Evolutionary conservation across 2,888 invertebrate species (phyloP).

Genomic region (Hemistola chrysoprasaria): DNA sequence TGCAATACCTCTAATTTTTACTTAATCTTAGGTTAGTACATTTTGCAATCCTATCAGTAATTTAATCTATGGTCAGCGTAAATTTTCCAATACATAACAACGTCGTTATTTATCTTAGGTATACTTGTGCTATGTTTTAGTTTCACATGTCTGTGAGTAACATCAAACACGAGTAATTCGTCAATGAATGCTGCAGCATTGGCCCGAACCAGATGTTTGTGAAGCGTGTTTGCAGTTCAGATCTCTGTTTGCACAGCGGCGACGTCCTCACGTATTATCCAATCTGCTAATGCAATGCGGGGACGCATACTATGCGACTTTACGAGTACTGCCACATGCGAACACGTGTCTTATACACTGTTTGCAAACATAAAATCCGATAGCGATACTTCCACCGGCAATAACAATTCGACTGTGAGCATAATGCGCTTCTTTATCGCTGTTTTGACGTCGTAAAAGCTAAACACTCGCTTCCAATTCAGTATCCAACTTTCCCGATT

Average conservation of each 20-base stretch:
- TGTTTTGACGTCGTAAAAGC: slow-evolving; percentile 21
- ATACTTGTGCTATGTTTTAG: too few relatives aligned
- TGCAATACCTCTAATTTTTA: too few relatives aligned
- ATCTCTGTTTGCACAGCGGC: slow-evolving; percentile 36
- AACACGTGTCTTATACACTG: slow-evolving; percentile 11
- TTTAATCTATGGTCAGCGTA: too few relatives aligned
- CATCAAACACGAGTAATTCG: slow-evolving; percentile 10
- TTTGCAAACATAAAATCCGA: slow-evolving; percentile 18
- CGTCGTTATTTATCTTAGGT: too few relatives aligned
- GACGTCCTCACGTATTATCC: slow-evolving; percentile 36
- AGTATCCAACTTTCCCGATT: slow-evolving; percentile 15
- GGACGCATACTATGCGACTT: slow-evolving; percentile 15
- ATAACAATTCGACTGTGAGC: slow-evolving; percentile 15
- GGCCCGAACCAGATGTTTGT: slow-evolving; percentile 20
- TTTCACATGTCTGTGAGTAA: too few relatives aligned
- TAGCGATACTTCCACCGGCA: slow-evolving; percentile 15
- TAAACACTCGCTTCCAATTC: slow-evolving; percentile 17
- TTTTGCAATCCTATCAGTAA: too few relatives aligned
- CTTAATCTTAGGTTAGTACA: too few relatives aligned
- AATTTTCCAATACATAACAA: too few relatives aligned
- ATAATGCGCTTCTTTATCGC: slow-evolving; percentile 19
- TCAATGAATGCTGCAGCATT: slow-evolving; percentile 7
- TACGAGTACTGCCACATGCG: slow-evolving; percentile 21
- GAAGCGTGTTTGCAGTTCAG: slow-evolving; percentile 23
- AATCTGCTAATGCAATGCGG: slow-evolving; percentile 46